Evolutionary conservation across 2,888 invertebrate genomes (phyloP).

Genomic region (Gibbula magus): DNA sequence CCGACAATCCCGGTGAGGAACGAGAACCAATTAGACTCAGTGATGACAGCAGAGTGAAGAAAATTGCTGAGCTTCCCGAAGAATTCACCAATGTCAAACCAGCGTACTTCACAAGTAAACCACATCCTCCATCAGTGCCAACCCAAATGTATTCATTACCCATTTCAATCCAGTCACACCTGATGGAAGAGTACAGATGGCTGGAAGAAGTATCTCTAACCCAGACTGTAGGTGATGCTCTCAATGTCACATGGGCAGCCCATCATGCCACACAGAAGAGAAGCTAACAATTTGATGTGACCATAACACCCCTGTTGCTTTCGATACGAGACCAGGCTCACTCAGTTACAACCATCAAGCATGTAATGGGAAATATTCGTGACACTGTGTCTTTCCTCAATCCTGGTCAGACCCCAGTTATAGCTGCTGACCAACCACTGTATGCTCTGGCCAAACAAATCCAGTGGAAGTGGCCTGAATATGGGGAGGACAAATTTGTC

Average conservation of each 20-base stretch:
- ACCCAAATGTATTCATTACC: too few species aligned
- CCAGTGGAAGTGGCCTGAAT: too few species aligned
- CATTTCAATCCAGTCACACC: neutral
- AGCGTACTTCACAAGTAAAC: neutral
- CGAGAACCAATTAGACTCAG: too few species aligned
- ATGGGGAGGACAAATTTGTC: neutral
- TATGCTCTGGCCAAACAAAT: neutral
- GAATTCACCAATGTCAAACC: neutral
- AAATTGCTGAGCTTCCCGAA: neutral
- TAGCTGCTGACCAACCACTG: neutral
- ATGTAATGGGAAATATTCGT: neutral
- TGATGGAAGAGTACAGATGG: neutral
- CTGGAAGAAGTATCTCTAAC: too few species aligned
- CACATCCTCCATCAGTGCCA: neutral
- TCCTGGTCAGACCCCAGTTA: neutral
- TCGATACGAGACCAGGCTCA: neutral
- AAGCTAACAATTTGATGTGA: neutral
- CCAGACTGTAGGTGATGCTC: neutral
- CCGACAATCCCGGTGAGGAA: neutral
- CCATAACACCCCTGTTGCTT: neutral
- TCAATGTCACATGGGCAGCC: neutral
- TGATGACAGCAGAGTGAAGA: too few species aligned
- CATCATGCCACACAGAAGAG: neutral
- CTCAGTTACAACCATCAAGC: neutral
- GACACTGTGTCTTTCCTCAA: neutral